Conservation (phyloP, 2,888 invertebrate genomes). For the Ochropleura plecta region DNA sequence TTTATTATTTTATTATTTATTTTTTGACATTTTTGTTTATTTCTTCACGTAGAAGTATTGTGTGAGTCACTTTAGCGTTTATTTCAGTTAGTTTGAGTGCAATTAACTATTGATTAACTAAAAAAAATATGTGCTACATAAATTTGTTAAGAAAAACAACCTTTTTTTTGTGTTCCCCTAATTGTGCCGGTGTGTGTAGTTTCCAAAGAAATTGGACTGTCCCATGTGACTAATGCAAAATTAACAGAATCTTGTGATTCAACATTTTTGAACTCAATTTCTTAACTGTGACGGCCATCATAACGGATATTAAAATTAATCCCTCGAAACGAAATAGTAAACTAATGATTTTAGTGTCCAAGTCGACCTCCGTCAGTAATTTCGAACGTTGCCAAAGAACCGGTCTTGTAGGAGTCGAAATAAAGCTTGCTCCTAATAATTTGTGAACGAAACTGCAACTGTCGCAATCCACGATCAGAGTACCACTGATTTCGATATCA, state of each 20-base stretch:
- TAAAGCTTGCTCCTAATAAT: slow-evolving; percentile 64
- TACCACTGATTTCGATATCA: slow-evolving; percentile 34
- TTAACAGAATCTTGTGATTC: slow-evolving; percentile 39
- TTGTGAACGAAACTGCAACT: slow-evolving; percentile 62
- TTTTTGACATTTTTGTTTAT: too few relatives aligned
- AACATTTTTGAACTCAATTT: slow-evolving; percentile 2
- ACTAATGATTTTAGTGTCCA: slow-evolving; percentile 65
- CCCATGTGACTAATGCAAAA: slow-evolving; percentile 32
- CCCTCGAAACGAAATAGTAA: slow-evolving; percentile 49
- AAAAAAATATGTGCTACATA: too few relatives aligned
- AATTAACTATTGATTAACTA: too few relatives aligned
- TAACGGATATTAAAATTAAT: slow-evolving; percentile 36
- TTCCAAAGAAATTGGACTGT: slow-evolving; percentile 14
- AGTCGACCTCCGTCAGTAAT: slow-evolving; percentile 75
- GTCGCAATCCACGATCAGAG: slow-evolving; percentile 45
- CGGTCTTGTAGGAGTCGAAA: slow-evolving; percentile 74
- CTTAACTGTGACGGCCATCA: slow-evolving; percentile 4
- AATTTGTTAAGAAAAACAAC: too few relatives aligned
- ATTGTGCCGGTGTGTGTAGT: too few relatives aligned
- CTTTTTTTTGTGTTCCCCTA: too few relatives aligned
- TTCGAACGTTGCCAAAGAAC: slow-evolving; percentile 77
- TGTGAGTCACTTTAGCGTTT: too few relatives aligned
- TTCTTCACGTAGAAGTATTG: too few relatives aligned
- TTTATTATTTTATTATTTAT: too few relatives aligned
- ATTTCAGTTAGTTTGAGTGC: too few relatives aligned